These are phyloP conservation scores for Ectemnius lituratus DNA, from an alignment of 2,888 invertebrate genomes.

Conservation along the genomic window DNA sequence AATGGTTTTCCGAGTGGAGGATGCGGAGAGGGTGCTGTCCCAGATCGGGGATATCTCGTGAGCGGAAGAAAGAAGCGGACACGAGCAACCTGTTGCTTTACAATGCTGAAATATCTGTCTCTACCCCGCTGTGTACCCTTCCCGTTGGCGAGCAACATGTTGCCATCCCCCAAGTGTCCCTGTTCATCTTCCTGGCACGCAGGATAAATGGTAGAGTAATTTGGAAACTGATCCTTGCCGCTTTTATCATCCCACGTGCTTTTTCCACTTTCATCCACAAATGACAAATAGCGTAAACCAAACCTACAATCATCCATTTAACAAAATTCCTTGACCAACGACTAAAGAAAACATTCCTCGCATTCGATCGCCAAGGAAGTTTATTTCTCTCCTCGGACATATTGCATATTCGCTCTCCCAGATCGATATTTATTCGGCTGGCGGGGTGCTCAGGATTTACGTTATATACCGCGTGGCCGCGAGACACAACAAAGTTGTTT, in stretches of 20 bases:
- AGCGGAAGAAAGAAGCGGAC: slow-evolving; percentile 52
- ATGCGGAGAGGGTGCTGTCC: slow-evolving; percentile 32
- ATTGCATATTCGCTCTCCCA: too few relatives aligned
- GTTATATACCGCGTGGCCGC: too few relatives aligned
- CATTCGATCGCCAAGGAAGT: too few relatives aligned
- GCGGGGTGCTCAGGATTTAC: too few relatives aligned
- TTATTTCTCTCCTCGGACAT: too few relatives aligned
- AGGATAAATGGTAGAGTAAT: neutral
- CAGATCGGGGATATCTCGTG: slow-evolving; percentile 39
- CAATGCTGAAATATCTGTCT: slow-evolving; percentile 44
- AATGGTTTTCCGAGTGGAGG: slow-evolving; percentile 24
- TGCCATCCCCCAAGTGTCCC: slow-evolving; percentile 32
- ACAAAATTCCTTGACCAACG: too few relatives aligned
- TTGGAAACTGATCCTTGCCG: neutral
- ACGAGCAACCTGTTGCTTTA: slow-evolving; percentile 65
- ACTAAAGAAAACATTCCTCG: too few relatives aligned
- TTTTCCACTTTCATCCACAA: too few relatives aligned
- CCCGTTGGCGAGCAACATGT: slow-evolving; percentile 46
- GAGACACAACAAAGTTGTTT: neutral
- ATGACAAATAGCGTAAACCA: too few relatives aligned
- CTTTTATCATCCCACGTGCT: neutral
- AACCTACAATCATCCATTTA: too few relatives aligned
- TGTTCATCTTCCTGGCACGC: neutral
- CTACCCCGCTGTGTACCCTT: slow-evolving; percentile 11
- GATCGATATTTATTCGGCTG: too few relatives aligned